These are phyloP conservation scores for Caenorhabditis afra DNA, from an alignment of 2,888 invertebrate species.

Conservation along the genomic window DNA sequence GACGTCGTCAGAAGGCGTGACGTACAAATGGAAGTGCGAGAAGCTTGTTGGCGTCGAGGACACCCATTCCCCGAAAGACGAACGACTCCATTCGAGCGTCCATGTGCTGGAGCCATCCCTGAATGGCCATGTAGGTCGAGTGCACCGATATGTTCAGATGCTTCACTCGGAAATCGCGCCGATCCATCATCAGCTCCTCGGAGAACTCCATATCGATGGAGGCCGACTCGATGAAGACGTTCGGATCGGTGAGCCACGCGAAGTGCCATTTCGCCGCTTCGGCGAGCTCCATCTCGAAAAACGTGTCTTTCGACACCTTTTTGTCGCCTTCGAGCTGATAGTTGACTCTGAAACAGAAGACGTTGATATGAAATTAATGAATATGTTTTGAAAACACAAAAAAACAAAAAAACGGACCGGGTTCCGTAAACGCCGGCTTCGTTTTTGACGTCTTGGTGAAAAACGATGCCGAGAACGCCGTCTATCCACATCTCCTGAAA, in stretches of 20 bases:
- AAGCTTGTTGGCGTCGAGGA: slow-evolving; percentile 35
- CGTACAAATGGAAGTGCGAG: slow-evolving; percentile 26
- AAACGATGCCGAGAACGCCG: slow-evolving; percentile 21
- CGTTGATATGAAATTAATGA: too few species aligned
- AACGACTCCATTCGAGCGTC: slow-evolving; percentile 17
- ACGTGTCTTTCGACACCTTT: neutral
- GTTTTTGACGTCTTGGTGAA: neutral
- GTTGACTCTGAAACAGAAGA: slow-evolving; percentile 35
- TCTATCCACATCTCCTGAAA: slow-evolving; percentile 31
- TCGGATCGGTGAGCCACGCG: slow-evolving; percentile 42
- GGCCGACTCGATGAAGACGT: slow-evolving; percentile 45
- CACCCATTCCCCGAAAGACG: slow-evolving; percentile 39
- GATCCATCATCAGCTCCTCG: slow-evolving; percentile 16
- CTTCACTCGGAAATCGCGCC: slow-evolving; percentile 21
- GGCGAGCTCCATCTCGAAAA: slow-evolving; percentile 1
- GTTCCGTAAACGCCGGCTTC: slow-evolving; percentile 2
- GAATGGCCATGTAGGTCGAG: slow-evolving; percentile 22
- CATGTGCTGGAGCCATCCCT: slow-evolving; percentile 46
- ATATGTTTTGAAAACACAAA: slow-evolving; percentile 1
- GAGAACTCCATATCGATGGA: slow-evolving; percentile 49
- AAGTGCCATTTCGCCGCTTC: slow-evolving; percentile 35
- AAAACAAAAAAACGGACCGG: too few species aligned
- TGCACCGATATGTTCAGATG: slow-evolving; percentile 34
- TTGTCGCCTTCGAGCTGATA: neutral
- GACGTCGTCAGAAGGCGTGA: too few species aligned